Conservation (phyloP, 2,888 invertebrate species). For the Dysmachus trigonus region DNA sequence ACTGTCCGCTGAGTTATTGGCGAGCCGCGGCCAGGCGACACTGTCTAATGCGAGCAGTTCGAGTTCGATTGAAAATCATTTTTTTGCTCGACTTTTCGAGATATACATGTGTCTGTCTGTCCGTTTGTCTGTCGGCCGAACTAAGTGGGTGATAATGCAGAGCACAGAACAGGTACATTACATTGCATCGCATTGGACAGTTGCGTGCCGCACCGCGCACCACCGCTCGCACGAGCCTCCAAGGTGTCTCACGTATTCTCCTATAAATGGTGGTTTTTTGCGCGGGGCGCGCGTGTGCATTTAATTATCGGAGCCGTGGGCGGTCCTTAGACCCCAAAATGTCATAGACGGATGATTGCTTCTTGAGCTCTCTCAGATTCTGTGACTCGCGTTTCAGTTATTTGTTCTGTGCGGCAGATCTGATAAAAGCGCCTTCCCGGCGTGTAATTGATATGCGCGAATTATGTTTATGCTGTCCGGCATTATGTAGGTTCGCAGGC, state of each 20-base stretch:
- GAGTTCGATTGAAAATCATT: background rate
- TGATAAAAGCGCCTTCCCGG: background rate
- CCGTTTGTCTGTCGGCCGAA: background rate
- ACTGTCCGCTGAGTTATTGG: slow-evolving; percentile 17
- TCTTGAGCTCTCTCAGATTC: background rate
- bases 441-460: background rate
- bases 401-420: slow-evolving; percentile 1
- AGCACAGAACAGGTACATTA: background rate
- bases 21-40: background rate
- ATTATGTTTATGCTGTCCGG: background rate
- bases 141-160: slow-evolving; percentile 21
- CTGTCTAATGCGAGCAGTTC: background rate
- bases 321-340: slow-evolving; percentile 33
- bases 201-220: background rate
- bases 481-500: background rate
- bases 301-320: slow-evolving; percentile 25
- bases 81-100: background rate
- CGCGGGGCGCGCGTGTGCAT: slow-evolving; percentile 11
- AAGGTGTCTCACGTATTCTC: background rate
- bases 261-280: slow-evolving; percentile 27
- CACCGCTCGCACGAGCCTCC: background rate
- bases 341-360: slow-evolving; percentile 33
- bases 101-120: background rate
- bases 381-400: background rate
- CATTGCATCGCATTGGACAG: background rate